Evolutionary conservation across 2,113 vertebrate species (phyloP).

Genomic region (Ceratotherium simum): DNA sequence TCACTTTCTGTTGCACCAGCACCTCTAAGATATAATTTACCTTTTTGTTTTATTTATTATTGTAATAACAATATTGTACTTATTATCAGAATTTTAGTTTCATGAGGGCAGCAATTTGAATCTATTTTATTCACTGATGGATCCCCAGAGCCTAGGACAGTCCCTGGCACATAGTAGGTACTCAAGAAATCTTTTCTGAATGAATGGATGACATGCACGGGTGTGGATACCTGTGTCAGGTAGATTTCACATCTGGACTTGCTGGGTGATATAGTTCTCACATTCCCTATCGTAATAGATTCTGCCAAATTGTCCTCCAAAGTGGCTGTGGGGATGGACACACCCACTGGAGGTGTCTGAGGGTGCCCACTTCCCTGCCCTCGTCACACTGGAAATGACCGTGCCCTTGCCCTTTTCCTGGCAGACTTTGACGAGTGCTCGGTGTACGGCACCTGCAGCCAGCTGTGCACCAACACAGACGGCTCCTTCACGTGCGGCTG

Average conservation of each 20-base stretch:
- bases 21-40: not conserved
- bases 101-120: not conserved
- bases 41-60: not conserved
- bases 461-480: conserved; percentile 94
- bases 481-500: conserved; percentile 96
- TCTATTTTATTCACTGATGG: not conserved
- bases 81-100: conserved; percentile 17
- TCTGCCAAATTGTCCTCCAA: not conserved
- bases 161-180: not conserved
- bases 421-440: conserved; percentile 97
- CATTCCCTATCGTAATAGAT: not conserved
- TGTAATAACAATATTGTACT: not conserved
- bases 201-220: not conserved
- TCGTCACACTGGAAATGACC: not conserved
- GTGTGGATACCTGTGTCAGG: not conserved
- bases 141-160: not conserved
- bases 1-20: not conserved
- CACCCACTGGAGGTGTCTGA: not conserved
- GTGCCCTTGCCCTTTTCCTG: not conserved
- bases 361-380: not conserved
- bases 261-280: not conserved
- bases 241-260: not conserved
- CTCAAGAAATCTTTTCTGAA: not conserved
- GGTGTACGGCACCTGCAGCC: conserved; percentile 96
- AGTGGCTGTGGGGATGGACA: not conserved